Conservation (phyloP, 2,797 vertebrate species). For the Acanthurus tractus region DNA sequence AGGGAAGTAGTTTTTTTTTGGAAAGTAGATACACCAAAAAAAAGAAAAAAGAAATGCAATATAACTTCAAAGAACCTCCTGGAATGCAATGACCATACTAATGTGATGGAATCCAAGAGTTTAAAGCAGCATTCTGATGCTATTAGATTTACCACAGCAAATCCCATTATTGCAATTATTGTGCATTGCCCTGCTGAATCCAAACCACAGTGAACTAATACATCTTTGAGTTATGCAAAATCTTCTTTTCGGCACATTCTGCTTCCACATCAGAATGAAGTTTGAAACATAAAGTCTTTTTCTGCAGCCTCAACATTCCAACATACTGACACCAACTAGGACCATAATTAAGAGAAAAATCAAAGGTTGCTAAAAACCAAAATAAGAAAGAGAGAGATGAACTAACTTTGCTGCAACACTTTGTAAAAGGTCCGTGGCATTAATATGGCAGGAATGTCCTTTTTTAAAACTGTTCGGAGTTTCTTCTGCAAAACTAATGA, state of each 20-base stretch:
- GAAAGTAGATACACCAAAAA: slow-evolving; percentile 44
- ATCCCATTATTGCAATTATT: slow-evolving; percentile 33
- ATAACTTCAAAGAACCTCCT: slow-evolving; percentile 54
- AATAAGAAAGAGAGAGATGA: slow-evolving; percentile 47
- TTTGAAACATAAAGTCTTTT: slow-evolving; percentile 14
- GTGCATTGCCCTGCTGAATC: background rate
- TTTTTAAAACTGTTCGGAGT: slow-evolving; percentile 15
- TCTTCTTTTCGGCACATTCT: background rate
- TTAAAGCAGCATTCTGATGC: slow-evolving; percentile 24
- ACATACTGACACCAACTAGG: slow-evolving; percentile 7
- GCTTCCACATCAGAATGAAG: slow-evolving; percentile 5
- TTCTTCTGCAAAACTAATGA: slow-evolving; percentile 52
- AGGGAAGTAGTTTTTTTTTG: slow-evolving; percentile 19
- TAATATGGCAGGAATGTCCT: slow-evolving; percentile 55
- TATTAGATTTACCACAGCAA: background rate
- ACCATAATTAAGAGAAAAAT: slow-evolving; percentile 41
- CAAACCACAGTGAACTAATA: slow-evolving; percentile 4
- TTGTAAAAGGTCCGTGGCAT: slow-evolving; percentile 30
- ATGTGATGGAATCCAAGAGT: slow-evolving; percentile 36
- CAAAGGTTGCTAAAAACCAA: slow-evolving; percentile 45
- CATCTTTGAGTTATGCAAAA: slow-evolving; percentile 5
- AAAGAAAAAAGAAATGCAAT: slow-evolving; percentile 14
- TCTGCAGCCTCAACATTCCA: slow-evolving; percentile 1
- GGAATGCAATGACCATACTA: slow-evolving; percentile 41
- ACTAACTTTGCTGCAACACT: slow-evolving; percentile 23